These are phyloP conservation scores for Coregonus sp. DNA, from an alignment of 2,797 vertebrate species.

Conservation along the genomic window DNA sequence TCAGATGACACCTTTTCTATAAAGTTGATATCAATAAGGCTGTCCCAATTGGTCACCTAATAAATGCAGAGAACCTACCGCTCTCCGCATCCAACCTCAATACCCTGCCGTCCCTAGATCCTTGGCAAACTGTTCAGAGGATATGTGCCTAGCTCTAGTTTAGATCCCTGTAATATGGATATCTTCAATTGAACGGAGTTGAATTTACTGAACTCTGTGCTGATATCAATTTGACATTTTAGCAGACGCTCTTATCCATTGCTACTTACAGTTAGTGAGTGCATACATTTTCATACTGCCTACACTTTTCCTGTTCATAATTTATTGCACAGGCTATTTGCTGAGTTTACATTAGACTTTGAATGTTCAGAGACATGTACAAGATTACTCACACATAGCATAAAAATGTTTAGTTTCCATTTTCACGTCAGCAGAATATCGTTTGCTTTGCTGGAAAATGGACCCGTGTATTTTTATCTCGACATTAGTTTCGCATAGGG, in stretches of 20 bases:
- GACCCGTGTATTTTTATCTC: constrained; percentile 57
- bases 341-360: neutral
- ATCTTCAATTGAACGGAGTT: too few relatives aligned
- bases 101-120: neutral
- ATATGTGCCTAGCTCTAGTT: too few relatives aligned
- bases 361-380: neutral
- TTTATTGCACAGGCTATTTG: neutral
- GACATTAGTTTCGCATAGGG: constrained; percentile 48
- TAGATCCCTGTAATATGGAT: too few relatives aligned
- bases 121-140: neutral
- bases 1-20: neutral
- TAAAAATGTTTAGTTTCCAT: neutral
- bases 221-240: neutral
- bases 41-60: neutral
- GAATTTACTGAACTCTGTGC: neutral
- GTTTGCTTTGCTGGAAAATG: constrained; percentile 61
- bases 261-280: too few relatives aligned
- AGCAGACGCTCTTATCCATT: too few relatives aligned
- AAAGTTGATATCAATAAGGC: neutral
- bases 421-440: neutral
- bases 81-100: neutral
- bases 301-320: neutral
- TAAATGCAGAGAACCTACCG: neutral
- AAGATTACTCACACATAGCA: neutral
- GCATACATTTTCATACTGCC: too few relatives aligned